Base-by-base conservation (phyloP, 2,888 invertebrate genomes). In the Tridacna gigas region DNA sequence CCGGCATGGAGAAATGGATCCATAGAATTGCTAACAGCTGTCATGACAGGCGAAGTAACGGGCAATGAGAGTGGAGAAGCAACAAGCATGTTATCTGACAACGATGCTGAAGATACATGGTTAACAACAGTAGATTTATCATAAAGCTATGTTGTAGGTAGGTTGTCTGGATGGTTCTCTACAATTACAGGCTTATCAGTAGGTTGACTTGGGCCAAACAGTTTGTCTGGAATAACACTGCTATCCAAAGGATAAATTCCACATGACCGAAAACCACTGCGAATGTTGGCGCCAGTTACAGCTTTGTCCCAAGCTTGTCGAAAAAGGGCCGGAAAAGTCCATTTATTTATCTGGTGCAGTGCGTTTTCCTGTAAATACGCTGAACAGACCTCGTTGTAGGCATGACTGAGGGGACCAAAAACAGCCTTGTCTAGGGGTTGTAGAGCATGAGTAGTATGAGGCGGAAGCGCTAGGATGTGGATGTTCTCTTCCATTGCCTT, bases 341-440 rank as follows among this genome's bases (percentile, higher is more conserved):
- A 3, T 63, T 9, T 63, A 22, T 63, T 63, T 63, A 63, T 63
- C 22, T 63, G n/a, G 25, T 63, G 4, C 13, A 25, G 25, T 20
- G 63, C n/a, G 22, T 63, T 63, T 63, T 63, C 7, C 22, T 63
- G 63, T 22, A 63, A 63, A 63, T 22, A 63, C 20, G 5, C 5
- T 0, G 2, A 63, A 25, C 63, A 63, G 15, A 22, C n/a, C 63
- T 63, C n/a, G 22, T 63, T 63, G 56, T 56, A 56, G 1, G 15
- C 18, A n/a, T 63, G 15, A 63, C 13, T 63, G n/a, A 63, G 25
- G 25, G 63, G 63, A 25, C 25, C 63, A 63, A 63, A 63, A 13
- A 86, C 86, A 20, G 82, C 63, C 22, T 65, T 65, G 47, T 84
- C 88, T 26, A 84, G 66, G 3, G 87, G 87, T 61, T 87, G 84